These are phyloP conservation scores for Sphaerophoria rueppellii DNA, from an alignment of 2,888 invertebrate genomes.

Conservation along the genomic window DNA sequence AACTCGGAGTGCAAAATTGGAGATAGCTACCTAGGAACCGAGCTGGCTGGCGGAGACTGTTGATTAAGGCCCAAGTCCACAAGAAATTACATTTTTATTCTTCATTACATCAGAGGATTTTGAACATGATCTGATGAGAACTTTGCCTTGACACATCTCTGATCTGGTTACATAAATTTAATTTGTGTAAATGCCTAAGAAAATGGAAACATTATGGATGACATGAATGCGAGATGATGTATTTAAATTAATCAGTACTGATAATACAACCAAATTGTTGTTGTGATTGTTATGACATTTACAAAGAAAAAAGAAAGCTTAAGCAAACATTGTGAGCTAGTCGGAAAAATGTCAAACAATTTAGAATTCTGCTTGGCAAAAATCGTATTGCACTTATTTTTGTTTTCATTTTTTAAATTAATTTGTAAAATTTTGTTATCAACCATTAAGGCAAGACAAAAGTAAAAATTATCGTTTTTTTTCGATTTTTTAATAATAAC, in stretches of 20 bases:
- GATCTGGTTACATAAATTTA: too few relatives aligned
- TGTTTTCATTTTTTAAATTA: constrained; percentile 26
- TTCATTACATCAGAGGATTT: too few relatives aligned
- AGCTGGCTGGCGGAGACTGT: too few relatives aligned
- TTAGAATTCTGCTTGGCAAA: constrained; percentile 64
- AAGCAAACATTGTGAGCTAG: constrained; percentile 40
- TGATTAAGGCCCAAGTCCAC: too few relatives aligned
- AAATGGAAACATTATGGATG: neutral
- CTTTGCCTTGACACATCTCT: too few relatives aligned
- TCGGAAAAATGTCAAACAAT: constrained; percentile 13
- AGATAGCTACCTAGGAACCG: too few relatives aligned
- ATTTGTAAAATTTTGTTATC: constrained; percentile 19
- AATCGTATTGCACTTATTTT: constrained; percentile 62
- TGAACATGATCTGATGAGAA: too few relatives aligned
- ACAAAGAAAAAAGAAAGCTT: constrained; percentile 1
- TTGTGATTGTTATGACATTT: neutral
- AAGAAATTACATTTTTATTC: too few relatives aligned
- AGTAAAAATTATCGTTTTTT: constrained; percentile 51
- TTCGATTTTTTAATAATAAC: constrained; percentile 20
- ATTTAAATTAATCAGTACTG: constrained; percentile 62
- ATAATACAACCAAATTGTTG: constrained; percentile 51
- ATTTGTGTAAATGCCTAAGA: neutral
- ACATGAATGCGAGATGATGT: constrained; percentile 48
- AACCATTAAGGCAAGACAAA: constrained; percentile 44
- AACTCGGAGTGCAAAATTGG: too few relatives aligned